Conservation (phyloP, 1,140 invertebrate species). For the Papilio helenus region DNA sequence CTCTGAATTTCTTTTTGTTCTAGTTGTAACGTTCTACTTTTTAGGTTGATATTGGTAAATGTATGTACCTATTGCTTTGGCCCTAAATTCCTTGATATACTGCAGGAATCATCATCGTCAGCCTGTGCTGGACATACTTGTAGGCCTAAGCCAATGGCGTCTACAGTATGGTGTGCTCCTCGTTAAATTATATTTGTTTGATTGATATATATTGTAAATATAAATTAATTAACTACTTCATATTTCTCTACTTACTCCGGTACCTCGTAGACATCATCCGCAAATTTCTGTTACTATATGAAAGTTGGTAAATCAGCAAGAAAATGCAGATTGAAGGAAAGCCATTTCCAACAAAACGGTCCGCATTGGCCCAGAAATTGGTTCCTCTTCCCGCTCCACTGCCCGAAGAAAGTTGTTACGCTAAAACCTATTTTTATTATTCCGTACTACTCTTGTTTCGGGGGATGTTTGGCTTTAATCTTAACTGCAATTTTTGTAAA, state of each 20-base stretch:
- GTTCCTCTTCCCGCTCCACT: constrained; percentile 76
- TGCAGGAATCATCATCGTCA: too few relatives aligned
- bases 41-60: background rate
- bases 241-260: constrained; percentile 52
- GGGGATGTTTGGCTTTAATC: constrained; percentile 72
- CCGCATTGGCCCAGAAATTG: constrained; percentile 80
- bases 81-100: too few relatives aligned
- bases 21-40: background rate
- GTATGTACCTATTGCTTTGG: too few relatives aligned
- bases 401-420: constrained; percentile 78
- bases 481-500: constrained; percentile 56
- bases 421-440: constrained; percentile 81
- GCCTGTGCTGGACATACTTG: too few relatives aligned
- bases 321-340: constrained; percentile 83
- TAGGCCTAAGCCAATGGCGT: too few relatives aligned
- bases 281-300: constrained; percentile 69
- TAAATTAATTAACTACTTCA: too few relatives aligned
- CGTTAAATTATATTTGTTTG: too few relatives aligned
- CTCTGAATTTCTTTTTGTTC: constrained; percentile 1
- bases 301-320: constrained; percentile 82
- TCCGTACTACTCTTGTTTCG: constrained; percentile 69
- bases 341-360: constrained; percentile 82
- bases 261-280: constrained; percentile 57
- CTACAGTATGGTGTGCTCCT: too few relatives aligned
- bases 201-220: too few relatives aligned